These are phyloP conservation scores for Nemapogon koenigi DNA, from an alignment of 2,888 invertebrate species.

Conservation along the genomic window DNA sequence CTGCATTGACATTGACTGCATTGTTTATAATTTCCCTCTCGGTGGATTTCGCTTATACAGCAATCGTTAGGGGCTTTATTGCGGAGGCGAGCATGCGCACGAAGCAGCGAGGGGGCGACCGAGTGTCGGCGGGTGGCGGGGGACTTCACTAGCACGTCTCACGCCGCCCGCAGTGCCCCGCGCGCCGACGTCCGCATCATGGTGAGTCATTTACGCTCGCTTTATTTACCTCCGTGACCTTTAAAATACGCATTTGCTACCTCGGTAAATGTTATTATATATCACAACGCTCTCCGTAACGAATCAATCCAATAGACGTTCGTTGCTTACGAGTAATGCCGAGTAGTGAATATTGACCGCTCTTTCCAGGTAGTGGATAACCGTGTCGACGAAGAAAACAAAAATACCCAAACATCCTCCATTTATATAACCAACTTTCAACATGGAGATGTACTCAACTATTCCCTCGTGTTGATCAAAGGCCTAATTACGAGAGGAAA, in stretches of 20 bases:
- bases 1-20: conserved; percentile 29
- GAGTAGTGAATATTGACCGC: conserved; percentile 1
- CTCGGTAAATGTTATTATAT: not conserved
- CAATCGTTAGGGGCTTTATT: conserved; percentile 29
- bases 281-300: not conserved
- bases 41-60: conserved; percentile 44
- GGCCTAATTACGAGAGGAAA: conserved; percentile 60
- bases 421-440: conserved; percentile 66
- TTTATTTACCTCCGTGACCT: conserved; percentile 26
- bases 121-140: conserved; percentile 34
- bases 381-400: conserved; percentile 38
- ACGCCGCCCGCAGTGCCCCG: conserved; percentile 31
- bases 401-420: conserved; percentile 47
- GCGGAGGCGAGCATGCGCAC: conserved; percentile 37
- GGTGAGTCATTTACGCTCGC: conserved; percentile 57
- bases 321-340: not conserved
- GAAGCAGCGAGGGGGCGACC: not conserved
- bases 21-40: conserved; percentile 51
- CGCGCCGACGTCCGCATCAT: conserved; percentile 56
- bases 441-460: conserved; percentile 65
- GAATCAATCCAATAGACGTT: not conserved
- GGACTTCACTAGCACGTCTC: conserved; percentile 33
- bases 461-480: conserved; percentile 67
- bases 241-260: conserved; percentile 12
- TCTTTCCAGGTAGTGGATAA: conserved; percentile 61